These are phyloP conservation scores for Acleris emargana DNA, from an alignment of 2,888 invertebrate species.

Conservation along the genomic window DNA sequence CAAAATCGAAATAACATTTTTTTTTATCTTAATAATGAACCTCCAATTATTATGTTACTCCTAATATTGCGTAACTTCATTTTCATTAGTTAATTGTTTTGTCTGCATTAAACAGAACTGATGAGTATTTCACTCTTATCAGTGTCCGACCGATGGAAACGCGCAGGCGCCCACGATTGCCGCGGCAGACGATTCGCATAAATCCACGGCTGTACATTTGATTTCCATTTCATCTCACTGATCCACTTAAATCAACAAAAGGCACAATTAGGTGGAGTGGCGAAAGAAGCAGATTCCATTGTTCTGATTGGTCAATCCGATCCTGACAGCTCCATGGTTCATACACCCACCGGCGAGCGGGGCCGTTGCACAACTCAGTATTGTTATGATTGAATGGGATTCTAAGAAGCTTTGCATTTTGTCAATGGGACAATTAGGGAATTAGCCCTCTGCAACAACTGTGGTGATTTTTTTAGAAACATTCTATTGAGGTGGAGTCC, in stretches of 20 bases:
- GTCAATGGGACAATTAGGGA: constrained; percentile 5
- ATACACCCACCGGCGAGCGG: constrained; percentile 12
- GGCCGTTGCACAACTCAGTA: neutral
- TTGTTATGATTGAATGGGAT: constrained; percentile 4
- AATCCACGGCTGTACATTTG: constrained; percentile 5
- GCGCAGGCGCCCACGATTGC: neutral
- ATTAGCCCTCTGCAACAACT: too few relatives aligned
- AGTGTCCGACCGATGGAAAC: neutral
- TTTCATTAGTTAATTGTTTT: too few relatives aligned
- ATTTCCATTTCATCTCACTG: constrained; percentile 24
- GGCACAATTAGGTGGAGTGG: constrained; percentile 29
- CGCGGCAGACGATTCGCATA: neutral
- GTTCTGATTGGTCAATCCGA: constrained; percentile 28
- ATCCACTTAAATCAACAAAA: constrained; percentile 31
- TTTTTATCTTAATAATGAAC: too few relatives aligned
- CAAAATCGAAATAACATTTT: too few relatives aligned
- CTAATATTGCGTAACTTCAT: too few relatives aligned
- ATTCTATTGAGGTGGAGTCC: too few relatives aligned
- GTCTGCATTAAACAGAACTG: too few relatives aligned
- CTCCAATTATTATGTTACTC: too few relatives aligned
- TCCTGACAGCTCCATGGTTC: constrained; percentile 11
- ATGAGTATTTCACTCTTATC: too few relatives aligned
- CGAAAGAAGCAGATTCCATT: constrained; percentile 22
- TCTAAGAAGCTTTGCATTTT: neutral
- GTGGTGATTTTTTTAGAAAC: too few relatives aligned